Percentiles rank a stretch among this genome's conserved stretches.
Conservation (phyloP, 1,140 invertebrate genomes). For the Zelostemma sp. region DNA sequence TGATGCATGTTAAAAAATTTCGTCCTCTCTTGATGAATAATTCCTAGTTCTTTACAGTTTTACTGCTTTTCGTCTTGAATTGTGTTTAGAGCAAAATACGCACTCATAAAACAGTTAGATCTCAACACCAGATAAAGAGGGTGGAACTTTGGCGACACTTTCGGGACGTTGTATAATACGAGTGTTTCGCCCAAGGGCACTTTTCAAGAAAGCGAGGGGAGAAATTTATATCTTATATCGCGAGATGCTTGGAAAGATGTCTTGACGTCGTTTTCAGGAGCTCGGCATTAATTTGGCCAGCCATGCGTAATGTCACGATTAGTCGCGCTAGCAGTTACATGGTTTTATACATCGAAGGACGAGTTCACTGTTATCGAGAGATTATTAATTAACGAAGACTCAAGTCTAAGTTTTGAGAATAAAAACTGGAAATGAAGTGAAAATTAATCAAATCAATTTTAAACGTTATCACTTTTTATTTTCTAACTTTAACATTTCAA, state of each 20-base stretch:
- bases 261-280: conserved; percentile 18
- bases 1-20: too few relatives aligned
- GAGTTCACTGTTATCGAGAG: background rate
- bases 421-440: background rate
- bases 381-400: conserved; percentile 15
- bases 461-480: background rate
- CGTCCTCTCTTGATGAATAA: background rate
- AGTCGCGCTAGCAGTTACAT: conserved; percentile 30
- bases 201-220: conserved; percentile 30
- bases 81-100: background rate
- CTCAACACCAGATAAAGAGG: conserved; percentile 34
- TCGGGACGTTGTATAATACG: conserved; percentile 26
- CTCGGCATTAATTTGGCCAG: conserved; percentile 36
- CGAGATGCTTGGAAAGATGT: conserved; percentile 36
- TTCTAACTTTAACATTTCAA: background rate
- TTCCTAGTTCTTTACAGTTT: background rate
- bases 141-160: conserved; percentile 22
- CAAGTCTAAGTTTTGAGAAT: background rate
- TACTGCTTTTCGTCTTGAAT: background rate
- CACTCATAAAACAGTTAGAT: conserved; percentile 38
- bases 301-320: conserved; percentile 31
- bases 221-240: conserved; percentile 38
- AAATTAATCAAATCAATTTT: background rate
- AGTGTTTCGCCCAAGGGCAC: conserved; percentile 17
- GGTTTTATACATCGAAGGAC: conserved; percentile 25